Evolutionary conservation across 2,797 vertebrate genomes (phyloP).

Genomic region (Pantherophis vulpinus): DNA sequence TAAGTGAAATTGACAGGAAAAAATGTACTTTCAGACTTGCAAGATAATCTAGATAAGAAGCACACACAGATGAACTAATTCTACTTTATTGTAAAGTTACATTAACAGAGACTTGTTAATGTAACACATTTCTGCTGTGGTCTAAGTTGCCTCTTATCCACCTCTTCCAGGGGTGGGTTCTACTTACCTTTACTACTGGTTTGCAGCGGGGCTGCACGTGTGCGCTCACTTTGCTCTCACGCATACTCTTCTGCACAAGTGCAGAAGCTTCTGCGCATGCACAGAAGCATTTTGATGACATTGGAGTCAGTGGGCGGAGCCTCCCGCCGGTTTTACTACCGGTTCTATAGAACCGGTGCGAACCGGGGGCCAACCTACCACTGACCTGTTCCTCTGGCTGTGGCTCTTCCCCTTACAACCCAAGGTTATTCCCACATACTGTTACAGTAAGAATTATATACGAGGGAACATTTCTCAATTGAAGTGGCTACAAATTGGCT

Average conservation of each 20-base stretch:
- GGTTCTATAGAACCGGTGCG: no score
- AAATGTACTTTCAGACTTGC: neutral
- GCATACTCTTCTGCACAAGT: no score
- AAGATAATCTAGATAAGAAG: neutral
- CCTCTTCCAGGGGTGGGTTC: neutral
- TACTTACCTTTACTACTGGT: no score
- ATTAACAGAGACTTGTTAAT: neutral
- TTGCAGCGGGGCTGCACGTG: no score
- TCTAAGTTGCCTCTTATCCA: neutral
- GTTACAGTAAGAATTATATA: neutral
- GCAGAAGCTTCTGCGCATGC: no score
- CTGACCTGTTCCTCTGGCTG: neutral
- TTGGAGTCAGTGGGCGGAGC: no score
- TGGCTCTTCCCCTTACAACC: neutral
- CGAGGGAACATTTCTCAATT: constrained; percentile 22
- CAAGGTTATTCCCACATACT: neutral
- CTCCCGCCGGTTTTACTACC: no score
- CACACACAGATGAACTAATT: neutral
- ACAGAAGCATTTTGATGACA: no score
- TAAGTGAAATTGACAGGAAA: neutral
- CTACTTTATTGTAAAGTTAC: neutral
- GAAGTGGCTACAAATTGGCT: constrained; percentile 28
- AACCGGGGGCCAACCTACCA: no score
- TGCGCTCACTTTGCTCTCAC: no score
- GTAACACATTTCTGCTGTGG: neutral